Evolutionary conservation across 2,797 vertebrate species (phyloP).

Genomic region (Phylloscopus collybita): DNA sequence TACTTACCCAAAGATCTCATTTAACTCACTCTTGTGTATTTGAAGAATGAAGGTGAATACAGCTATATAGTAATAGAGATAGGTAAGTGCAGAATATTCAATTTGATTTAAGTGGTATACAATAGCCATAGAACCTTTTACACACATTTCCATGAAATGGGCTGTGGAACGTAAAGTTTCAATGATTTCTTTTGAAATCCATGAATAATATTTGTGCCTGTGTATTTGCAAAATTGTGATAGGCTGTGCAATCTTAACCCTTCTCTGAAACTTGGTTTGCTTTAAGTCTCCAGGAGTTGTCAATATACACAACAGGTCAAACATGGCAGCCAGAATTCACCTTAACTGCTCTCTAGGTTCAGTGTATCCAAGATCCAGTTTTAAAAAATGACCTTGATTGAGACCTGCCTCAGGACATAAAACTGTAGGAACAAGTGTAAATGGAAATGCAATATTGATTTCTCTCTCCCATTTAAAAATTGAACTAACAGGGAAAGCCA

Average conservation of each 20-base stretch:
- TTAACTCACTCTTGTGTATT: background rate
- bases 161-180: background rate
- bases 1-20: background rate
- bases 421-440: conserved; percentile 10
- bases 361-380: background rate
- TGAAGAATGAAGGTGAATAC: background rate
- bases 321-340: background rate
- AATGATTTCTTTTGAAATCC: background rate
- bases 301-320: background rate
- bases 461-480: background rate
- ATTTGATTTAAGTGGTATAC: background rate
- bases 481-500: background rate
- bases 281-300: background rate
- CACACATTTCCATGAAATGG: background rate
- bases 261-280: background rate
- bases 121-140: background rate
- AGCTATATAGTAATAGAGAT: background rate
- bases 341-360: background rate
- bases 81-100: background rate
- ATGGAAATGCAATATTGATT: background rate
- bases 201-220: background rate
- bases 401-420: conserved; percentile 20
- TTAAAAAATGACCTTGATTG: background rate
- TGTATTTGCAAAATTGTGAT: background rate
- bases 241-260: background rate